Base-by-base conservation (phyloP, 2,888 invertebrate species). In the Lithophane leautieri region DNA sequence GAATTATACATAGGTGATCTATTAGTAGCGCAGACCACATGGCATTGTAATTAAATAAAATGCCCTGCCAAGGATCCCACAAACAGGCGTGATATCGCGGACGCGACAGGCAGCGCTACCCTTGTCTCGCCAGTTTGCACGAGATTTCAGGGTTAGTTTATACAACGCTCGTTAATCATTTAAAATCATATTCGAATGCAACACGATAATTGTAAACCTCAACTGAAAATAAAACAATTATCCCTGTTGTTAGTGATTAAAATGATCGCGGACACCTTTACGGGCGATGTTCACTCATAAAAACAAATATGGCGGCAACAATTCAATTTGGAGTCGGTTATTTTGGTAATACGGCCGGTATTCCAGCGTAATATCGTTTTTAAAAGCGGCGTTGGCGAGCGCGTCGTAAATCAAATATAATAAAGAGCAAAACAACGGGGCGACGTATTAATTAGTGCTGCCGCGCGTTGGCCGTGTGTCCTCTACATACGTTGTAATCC, bases 381-480 rank as follows among this genome's bases (percentile, higher is more conserved):
- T 93, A 93, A 94, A 93, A 91, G 91, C 92, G 90, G 90, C 90
- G 89, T 87, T 86, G 89, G 88, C 84, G 87, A 79, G 67, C 73
- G 78, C 69, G 88, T 88, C 91, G 92, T 94, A 94, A 93, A 94
- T 94, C 93, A 94, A 91, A 92, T 92, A 92, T 94, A 94, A 94
- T 94, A 95, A 93, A 94, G 94, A 93, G 92, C 91, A 92, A 93
- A 93, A 92, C 92, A 93, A 91, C 93, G 91, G 76, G 74, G 88
- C 91, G 92, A 92, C 92, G 93, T 93, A 94, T 94, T 94, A 94
- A 95, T 95, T 94, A 94, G 94, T 90, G 89, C 87, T 88, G 83
- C 83, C 85, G 83, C 58, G 81, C 80, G 81, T 58, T 78, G 76
- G 79, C 78, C 79, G 81, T 60, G 76, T 73, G 81, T 81, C 83